phyloP scores from a whole-genome alignment of 2,888 invertebrate genomes.

The Belgica antarctica region DNA sequence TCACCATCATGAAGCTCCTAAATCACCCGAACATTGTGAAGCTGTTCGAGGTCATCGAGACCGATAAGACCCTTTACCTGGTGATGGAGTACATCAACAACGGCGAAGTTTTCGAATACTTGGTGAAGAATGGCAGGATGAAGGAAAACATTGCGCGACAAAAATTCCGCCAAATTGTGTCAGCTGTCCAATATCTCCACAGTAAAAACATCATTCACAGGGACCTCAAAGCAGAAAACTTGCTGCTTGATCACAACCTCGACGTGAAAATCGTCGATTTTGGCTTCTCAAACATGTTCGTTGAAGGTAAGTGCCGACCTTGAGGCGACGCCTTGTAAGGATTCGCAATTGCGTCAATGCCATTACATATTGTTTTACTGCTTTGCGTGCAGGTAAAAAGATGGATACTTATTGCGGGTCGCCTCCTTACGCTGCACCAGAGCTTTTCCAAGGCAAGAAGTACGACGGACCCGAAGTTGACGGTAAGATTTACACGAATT shows the following conservation, averaged over 20 bases:
- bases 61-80: conserved; percentile 37
- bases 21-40: conserved; percentile 41
- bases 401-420: conserved; percentile 42
- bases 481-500: conserved; percentile 11
- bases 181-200: conserved; percentile 40
- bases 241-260: conserved; percentile 29
- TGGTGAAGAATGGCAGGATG: conserved; percentile 39
- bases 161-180: conserved; percentile 42
- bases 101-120: conserved; percentile 41
- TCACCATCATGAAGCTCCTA: conserved; percentile 33
- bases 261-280: conserved; percentile 42
- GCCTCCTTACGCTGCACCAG: conserved; percentile 40
- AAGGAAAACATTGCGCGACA: conserved; percentile 42
- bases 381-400: conserved; percentile 25
- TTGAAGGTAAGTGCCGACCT: conserved; percentile 17
- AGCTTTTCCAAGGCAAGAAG: conserved; percentile 38
- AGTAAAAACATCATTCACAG: conserved; percentile 39
- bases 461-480: conserved; percentile 43
- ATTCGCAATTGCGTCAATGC: conserved; percentile 20
- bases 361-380: not conserved
- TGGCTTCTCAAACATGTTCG: conserved; percentile 41
- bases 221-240: conserved; percentile 40
- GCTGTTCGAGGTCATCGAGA: conserved; percentile 38
- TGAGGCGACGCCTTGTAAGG: conserved; percentile 11
- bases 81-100: conserved; percentile 38